Base-by-base conservation (phyloP, 2,888 invertebrate genomes). In the Oasisia sp. region DNA sequence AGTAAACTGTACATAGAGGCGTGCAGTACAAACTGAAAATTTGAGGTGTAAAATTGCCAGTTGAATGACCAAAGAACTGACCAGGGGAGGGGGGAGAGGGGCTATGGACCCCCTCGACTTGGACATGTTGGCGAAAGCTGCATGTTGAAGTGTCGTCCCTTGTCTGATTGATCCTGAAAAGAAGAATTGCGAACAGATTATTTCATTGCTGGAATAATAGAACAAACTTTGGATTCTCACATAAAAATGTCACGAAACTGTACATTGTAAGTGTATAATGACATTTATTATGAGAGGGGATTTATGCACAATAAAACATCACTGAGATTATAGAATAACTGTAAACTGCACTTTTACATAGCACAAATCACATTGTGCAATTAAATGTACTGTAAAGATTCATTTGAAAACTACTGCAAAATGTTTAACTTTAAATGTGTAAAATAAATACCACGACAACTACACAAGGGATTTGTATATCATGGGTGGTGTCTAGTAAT, bases 21-120 rank as follows among this genome's bases (percentile, higher is more conserved):
- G 74, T 74, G 27, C 2, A 74, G 3, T 27, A 74, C 3, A 7
- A 74, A 74, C 2, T 58, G 11, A 58, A 58, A 58, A 58, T n/a
- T 74, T 19, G 19, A 74, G n/a, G 14, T 74, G 19, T 1, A n/a
- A 74, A 74, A 74, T 74, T 5, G 27, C 19, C 74, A 74, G n/a
- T 74, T n/a, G n/a, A 74, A 27, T 19, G 27, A 74, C 27, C 74
- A 27, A 27, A 19, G n/a, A 27, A 93, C 94, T 94, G 94, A 95
- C 95, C 94, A 95, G 93, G 89, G 95, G 95, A 58, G 95, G 95
- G 89, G 95, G 95, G 45, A 95, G 94, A 2, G 92, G 93, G 11
- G 93, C 44, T 44, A 90, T 91, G 90, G 58, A 74, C 19, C 90
- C 92, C 14, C 91, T 89, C 9, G 32, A 32, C 19, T 12, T 89